A percentile compares a stretch with the other conserved stretches of the same genome.
Evolutionary conservation across 2,888 invertebrate species (phyloP).

Genomic region (Sacculina carcini): DNA sequence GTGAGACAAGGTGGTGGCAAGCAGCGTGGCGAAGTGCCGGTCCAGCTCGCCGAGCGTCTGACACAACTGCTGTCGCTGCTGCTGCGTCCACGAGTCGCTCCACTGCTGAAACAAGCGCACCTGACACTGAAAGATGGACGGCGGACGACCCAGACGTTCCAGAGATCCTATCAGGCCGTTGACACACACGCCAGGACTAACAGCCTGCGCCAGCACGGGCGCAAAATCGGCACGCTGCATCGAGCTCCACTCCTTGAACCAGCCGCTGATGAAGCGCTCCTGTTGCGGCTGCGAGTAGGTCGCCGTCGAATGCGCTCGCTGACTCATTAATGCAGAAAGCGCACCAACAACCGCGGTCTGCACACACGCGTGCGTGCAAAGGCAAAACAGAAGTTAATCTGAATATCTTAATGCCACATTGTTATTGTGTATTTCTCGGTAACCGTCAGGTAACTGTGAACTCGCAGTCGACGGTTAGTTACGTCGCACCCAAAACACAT

Average conservation of each 20-base stretch:
- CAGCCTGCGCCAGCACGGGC: not conserved
- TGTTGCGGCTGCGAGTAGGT: not conserved
- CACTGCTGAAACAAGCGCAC: conserved; percentile 21
- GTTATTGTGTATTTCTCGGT: too few relatives aligned
- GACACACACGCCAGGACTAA: not conserved
- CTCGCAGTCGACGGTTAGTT: too few relatives aligned
- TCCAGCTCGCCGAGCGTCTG: conserved; percentile 7
- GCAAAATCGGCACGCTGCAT: not conserved
- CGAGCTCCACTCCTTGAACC: not conserved
- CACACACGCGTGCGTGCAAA: too few relatives aligned
- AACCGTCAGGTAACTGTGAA: too few relatives aligned
- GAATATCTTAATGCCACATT: too few relatives aligned
- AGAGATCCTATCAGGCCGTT: conserved; percentile 5
- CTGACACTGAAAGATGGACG: conserved; percentile 22
- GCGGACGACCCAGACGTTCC: conserved; percentile 17
- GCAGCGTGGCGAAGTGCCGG: conserved; percentile 4
- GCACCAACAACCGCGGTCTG: too few relatives aligned
- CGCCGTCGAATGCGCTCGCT: not conserved
- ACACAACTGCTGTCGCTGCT: conserved; percentile 9
- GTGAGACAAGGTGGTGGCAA: not conserved
- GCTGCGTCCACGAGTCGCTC: conserved; percentile 19
- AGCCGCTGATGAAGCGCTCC: not conserved
- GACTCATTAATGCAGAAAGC: too few relatives aligned
- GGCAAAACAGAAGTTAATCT: too few relatives aligned
- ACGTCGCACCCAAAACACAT: too few relatives aligned